Evolutionary conservation across 2,113 vertebrate genomes (phyloP).

Genomic region (Meriones unguiculatus): DNA sequence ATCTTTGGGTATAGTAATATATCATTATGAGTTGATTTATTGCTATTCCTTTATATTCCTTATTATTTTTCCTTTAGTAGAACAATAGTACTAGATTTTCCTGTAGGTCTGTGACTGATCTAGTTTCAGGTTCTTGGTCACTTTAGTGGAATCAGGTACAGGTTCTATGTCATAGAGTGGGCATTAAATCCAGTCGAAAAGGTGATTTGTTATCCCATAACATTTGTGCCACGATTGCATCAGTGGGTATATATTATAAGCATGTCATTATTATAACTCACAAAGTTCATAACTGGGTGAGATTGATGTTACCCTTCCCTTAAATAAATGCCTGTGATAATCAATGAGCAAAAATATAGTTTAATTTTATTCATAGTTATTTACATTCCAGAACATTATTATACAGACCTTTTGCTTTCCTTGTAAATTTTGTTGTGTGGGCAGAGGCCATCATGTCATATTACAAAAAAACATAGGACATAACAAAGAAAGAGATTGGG

Average conservation of each 20-base stretch:
- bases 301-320: not conserved
- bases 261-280: not conserved
- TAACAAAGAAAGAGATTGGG: not conserved
- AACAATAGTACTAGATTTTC: not conserved
- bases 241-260: not conserved
- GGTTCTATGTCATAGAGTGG: not conserved
- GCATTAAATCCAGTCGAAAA: not conserved
- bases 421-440: not conserved
- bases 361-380: not conserved
- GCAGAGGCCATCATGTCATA: not conserved
- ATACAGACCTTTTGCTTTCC: too few relatives aligned
- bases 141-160: not conserved
- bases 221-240: not conserved
- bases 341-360: not conserved
- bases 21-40: not conserved
- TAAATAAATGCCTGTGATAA: not conserved
- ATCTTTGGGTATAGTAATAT: not conserved
- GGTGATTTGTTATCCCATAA: not conserved
- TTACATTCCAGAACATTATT: not conserved
- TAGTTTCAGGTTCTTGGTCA: not conserved
- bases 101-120: not conserved
- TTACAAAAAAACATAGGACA: not conserved
- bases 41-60: not conserved
- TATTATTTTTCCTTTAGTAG: not conserved
- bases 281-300: not conserved